Percentiles rank a stretch among this genome's conserved stretches.
Conservation (phyloP, 2,113 vertebrate genomes). For the Pollachius pollachius region DNA sequence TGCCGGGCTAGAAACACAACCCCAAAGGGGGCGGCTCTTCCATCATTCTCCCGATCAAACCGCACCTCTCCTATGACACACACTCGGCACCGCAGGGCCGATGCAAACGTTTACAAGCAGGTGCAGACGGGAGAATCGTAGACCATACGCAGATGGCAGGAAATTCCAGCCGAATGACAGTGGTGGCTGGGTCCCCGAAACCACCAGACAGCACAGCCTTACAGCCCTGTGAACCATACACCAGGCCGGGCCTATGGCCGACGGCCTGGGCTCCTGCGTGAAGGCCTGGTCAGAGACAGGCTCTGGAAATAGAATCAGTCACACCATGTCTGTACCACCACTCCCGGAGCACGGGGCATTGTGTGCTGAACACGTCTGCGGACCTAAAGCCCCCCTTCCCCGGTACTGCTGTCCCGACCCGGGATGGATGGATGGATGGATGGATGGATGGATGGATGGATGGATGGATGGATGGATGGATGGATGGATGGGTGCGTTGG, state of each 20-base stretch:
- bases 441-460: too few species aligned
- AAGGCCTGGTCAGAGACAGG: slow-evolving; percentile 20
- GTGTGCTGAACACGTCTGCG: slow-evolving; percentile 21
- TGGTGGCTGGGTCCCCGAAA: slow-evolving; percentile 51
- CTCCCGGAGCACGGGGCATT: slow-evolving; percentile 20
- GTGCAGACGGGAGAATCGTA: slow-evolving; percentile 64
- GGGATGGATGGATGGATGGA: background rate
- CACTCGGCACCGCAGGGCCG: slow-evolving; percentile 23
- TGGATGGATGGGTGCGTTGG: background rate
- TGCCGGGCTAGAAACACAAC: background rate
- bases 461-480: too few species aligned
- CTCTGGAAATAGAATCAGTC: slow-evolving; percentile 50
- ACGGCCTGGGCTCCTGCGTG: slow-evolving; percentile 14
- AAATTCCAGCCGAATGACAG: slow-evolving; percentile 71
- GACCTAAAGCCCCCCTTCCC: slow-evolving; percentile 11
- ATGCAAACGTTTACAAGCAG: slow-evolving; percentile 57
- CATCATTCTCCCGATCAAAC: slow-evolving; percentile 6
- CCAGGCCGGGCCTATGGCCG: background rate
- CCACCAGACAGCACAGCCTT: slow-evolving; percentile 54
- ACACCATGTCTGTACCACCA: slow-evolving; percentile 44
- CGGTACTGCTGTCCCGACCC: slow-evolving; percentile 36
- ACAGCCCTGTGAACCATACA: slow-evolving; percentile 21
- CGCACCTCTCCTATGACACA: slow-evolving; percentile 31
- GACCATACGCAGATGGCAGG: slow-evolving; percentile 61
- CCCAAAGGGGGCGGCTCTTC: background rate